A percentile compares a stretch with the other conserved stretches of the same genome.
Evolutionary conservation across 2,888 invertebrate genomes (phyloP).

Genomic region (Branchellion lobata): DNA sequence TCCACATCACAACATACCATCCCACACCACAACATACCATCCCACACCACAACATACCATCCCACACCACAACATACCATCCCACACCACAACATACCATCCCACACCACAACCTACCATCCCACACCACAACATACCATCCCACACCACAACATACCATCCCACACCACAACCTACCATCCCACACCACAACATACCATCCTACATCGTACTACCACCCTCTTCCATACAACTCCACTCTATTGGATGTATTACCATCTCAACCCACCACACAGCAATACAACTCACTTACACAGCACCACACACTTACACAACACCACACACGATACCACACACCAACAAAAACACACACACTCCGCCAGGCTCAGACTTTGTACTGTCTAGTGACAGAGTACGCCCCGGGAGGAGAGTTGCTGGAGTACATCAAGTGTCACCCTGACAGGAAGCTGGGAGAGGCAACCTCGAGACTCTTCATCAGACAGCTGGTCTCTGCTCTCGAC

Average conservation of each 20-base stretch:
- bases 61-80: not conserved
- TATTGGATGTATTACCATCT: too few relatives aligned
- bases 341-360: slow-evolving; percentile 48
- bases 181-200: too few relatives aligned
- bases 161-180: too few relatives aligned
- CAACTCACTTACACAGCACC: too few relatives aligned
- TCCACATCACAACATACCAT: not conserved
- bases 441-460: slow-evolving; percentile 67
- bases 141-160: not conserved
- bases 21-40: not conserved
- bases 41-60: slow-evolving; percentile 59
- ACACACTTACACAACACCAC: not conserved
- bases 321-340: not conserved
- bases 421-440: slow-evolving; percentile 68
- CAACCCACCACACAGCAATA: too few relatives aligned
- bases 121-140: not conserved
- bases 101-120: too few relatives aligned
- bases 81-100: not conserved
- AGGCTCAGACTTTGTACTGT: slow-evolving; percentile 73
- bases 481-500: slow-evolving; percentile 71
- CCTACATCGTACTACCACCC: too few relatives aligned
- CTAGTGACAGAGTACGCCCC: slow-evolving; percentile 74
- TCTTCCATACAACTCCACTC: too few relatives aligned
- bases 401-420: slow-evolving; percentile 73
- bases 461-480: slow-evolving; percentile 68